These are phyloP conservation scores for Aplysia californica DNA, from an alignment of 1,140 invertebrate genomes.

Conservation along the genomic window DNA sequence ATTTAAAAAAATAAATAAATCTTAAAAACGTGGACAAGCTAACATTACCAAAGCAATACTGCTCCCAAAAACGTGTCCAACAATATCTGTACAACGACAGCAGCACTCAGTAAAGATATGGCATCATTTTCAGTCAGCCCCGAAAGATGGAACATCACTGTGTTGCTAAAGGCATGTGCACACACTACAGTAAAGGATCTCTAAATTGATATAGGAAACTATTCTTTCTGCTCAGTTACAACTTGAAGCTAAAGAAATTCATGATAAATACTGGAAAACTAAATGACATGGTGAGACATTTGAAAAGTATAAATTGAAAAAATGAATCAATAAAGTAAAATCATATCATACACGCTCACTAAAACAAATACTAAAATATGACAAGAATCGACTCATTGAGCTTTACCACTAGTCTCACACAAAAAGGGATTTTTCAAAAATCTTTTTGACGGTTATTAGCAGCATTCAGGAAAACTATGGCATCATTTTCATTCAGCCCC, in stretches of 20 bases:
- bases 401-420: neutral
- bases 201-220: neutral
- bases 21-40: neutral
- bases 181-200: neutral
- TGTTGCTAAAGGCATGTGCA: neutral
- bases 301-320: neutral
- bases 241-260: neutral
- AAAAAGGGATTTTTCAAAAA: neutral
- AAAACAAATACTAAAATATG: neutral
- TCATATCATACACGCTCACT: neutral
- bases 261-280: neutral
- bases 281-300: no score
- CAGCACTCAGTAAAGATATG: conserved; percentile 23
- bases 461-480: conserved; percentile 22
- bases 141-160: conserved; percentile 32
- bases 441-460: neutral
- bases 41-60: neutral
- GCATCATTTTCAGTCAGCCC: conserved; percentile 7
- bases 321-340: neutral
- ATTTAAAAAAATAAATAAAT: neutral
- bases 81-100: neutral
- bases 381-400: neutral
- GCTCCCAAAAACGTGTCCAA: neutral
- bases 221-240: neutral
- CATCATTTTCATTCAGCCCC: conserved; percentile 7